A percentile compares a stretch with the other conserved stretches of the same genome.
phyloP scores from a whole-genome alignment of 2,888 invertebrate genomes.

The Orgyia antiqua region DNA sequence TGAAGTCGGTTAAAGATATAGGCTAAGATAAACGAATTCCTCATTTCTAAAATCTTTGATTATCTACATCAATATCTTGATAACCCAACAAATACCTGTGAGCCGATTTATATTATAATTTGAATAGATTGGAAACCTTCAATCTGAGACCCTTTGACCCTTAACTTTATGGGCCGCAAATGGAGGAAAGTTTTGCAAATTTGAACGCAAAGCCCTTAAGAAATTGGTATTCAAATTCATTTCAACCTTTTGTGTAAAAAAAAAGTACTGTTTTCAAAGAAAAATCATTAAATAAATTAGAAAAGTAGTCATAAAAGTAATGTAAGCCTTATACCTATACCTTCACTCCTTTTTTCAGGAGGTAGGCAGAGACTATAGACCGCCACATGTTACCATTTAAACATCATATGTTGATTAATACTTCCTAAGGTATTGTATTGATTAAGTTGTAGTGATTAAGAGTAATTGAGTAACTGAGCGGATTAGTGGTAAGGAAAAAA shows the following conservation, averaged over 20 bases:
- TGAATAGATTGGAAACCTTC: conserved; percentile 13
- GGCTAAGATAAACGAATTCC: no score
- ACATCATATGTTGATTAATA: no score
- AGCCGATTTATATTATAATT: conserved; percentile 12
- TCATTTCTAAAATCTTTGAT: neutral
- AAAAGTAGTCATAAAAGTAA: conserved; percentile 42
- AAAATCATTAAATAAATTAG: conserved; percentile 26
- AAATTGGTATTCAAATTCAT: conserved; percentile 15
- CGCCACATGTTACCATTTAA: no score
- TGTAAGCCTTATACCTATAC: no score
- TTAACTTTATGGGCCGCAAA: conserved; percentile 19
- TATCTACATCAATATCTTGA: conserved; percentile 4
- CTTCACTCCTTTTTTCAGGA: no score
- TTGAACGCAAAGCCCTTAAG: conserved; percentile 13
- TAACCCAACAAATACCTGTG: conserved; percentile 3
- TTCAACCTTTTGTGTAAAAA: conserved; percentile 6
- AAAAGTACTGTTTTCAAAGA: conserved; percentile 5
- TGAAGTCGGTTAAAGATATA: no score
- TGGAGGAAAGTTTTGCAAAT: conserved; percentile 16
- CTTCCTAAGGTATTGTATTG: no score
- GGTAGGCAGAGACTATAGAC: no score
- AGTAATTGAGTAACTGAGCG: no score
- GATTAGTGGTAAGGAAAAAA: no score
- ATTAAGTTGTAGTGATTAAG: no score
- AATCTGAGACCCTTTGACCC: conserved; percentile 9